Percentiles rank a stretch among this genome's conserved stretches.
Evolutionary conservation across 35 echinoderm and acorn worm genomes (phyloP).

Genomic region (Holothuria glaberrima): DNA sequence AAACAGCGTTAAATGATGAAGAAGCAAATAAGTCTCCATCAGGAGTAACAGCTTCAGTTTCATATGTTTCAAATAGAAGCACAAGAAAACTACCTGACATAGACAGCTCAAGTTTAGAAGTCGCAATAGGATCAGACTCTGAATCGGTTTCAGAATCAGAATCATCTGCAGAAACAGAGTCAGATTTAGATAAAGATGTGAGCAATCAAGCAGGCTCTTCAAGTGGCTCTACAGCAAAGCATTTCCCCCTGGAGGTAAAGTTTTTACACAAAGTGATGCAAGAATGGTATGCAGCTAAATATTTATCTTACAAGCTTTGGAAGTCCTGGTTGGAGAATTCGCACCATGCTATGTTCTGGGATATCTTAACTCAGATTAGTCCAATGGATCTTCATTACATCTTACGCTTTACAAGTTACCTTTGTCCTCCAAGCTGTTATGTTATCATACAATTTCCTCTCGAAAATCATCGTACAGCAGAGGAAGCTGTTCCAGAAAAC

Average conservation of each 20-base stretch:
- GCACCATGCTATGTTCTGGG: not conserved
- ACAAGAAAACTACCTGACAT: too few relatives aligned
- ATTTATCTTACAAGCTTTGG: not conserved
- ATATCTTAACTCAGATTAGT: not conserved
- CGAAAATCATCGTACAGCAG: not conserved
- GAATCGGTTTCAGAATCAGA: too few relatives aligned
- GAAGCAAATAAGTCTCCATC: too few relatives aligned
- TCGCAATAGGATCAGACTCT: too few relatives aligned
- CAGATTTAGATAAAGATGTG: too few relatives aligned
- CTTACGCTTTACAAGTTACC: constrained; percentile 6
- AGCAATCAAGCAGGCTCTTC: too few relatives aligned
- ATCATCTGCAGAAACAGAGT: too few relatives aligned
- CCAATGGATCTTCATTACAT: constrained; percentile 10
- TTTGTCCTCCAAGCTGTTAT: not conserved
- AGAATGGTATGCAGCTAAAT: constrained; percentile 1
- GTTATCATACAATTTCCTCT: not conserved
- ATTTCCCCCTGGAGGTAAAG: not conserved
- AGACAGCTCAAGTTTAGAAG: too few relatives aligned
- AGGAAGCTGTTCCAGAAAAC: not conserved
- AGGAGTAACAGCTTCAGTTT: too few relatives aligned
- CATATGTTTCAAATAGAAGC: too few relatives aligned
- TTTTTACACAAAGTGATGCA: too few relatives aligned
- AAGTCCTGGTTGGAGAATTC: not conserved
- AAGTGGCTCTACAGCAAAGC: not conserved
- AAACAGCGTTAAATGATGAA: too few relatives aligned